Percentiles rank a stretch among this genome's conserved stretches.
Evolutionary conservation across 2,113 vertebrate genomes (phyloP).

Genomic region (Bufo bufo): DNA sequence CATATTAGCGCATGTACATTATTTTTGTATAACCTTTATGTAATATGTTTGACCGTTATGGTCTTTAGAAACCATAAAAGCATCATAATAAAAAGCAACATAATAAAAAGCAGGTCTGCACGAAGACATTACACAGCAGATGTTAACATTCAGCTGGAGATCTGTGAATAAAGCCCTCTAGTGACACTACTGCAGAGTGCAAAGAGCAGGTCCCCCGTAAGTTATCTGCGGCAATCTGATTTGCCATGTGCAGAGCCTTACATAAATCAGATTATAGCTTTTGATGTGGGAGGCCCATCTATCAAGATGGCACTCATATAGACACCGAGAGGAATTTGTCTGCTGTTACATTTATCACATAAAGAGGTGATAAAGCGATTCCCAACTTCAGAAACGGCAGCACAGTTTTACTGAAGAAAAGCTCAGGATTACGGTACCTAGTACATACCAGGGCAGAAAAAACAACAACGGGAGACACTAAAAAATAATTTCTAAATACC

Average conservation of each 20-base stretch:
- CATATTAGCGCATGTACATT: neutral
- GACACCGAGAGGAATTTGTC: slow-evolving; percentile 28
- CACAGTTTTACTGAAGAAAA: slow-evolving; percentile 19
- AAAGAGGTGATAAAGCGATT: slow-evolving; percentile 42
- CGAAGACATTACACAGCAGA: slow-evolving; percentile 14
- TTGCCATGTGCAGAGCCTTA: slow-evolving; percentile 31
- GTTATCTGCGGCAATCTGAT: slow-evolving; percentile 46
- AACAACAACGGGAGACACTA: too few relatives aligned
- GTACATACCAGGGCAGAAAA: neutral
- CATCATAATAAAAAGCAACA: neutral
- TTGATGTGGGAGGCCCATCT: slow-evolving; percentile 24
- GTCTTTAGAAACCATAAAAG: neutral
- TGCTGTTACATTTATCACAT: slow-evolving; percentile 35
- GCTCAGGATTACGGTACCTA: neutral
- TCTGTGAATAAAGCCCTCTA: slow-evolving; percentile 54
- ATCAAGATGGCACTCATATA: slow-evolving; percentile 54
- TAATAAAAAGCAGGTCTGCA: slow-evolving; percentile 2
- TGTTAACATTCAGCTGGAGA: slow-evolving; percentile 10
- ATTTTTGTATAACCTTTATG: neutral
- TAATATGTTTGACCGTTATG: neutral
- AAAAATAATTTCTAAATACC: neutral
- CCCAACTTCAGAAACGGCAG: slow-evolving; percentile 3
- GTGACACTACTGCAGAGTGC: slow-evolving; percentile 11
- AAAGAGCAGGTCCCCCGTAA: slow-evolving; percentile 25
- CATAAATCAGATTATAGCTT: slow-evolving; percentile 53